phyloP scores from a whole-genome alignment of 2,113 vertebrate species.

The Peromyscus polionotus region DNA sequence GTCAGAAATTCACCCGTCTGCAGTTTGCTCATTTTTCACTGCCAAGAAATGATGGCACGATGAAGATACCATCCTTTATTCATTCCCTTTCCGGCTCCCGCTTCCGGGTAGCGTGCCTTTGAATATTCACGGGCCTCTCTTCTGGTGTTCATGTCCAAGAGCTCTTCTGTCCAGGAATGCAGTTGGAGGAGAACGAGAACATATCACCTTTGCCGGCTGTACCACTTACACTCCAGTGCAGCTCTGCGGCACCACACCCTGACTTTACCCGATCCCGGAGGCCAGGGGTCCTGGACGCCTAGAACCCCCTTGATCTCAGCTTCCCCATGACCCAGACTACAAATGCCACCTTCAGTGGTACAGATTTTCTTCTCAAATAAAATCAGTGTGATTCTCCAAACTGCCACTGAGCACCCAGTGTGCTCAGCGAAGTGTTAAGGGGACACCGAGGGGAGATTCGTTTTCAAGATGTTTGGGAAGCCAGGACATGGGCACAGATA shows the following conservation, averaged over 20 bases:
- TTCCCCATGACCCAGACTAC: not conserved
- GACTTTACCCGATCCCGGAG: not conserved
- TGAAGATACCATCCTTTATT: rapidly evolving
- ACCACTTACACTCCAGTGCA: not conserved
- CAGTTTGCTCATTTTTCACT: not conserved
- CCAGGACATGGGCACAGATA: no score
- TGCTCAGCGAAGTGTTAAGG: not conserved
- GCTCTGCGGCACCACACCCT: rapidly evolving
- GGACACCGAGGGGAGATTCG: not conserved
- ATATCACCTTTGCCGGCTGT: not conserved
- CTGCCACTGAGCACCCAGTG: not conserved
- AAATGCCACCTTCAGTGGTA: no score
- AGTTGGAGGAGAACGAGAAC: not conserved
- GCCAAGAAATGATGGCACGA: not conserved
- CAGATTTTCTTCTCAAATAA: not conserved
- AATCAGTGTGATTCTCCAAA: not conserved
- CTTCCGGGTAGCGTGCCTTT: not conserved
- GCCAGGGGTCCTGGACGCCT: not conserved
- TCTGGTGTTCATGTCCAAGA: not conserved
- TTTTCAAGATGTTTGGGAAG: not conserved
- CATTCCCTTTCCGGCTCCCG: not conserved
- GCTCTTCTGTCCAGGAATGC: not conserved
- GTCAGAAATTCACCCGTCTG: not conserved
- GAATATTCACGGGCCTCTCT: not conserved
- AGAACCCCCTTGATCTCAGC: not conserved